Evolutionary conservation across 2,113 vertebrate genomes (phyloP).

Genomic region (Toxotes chatareus): DNA sequence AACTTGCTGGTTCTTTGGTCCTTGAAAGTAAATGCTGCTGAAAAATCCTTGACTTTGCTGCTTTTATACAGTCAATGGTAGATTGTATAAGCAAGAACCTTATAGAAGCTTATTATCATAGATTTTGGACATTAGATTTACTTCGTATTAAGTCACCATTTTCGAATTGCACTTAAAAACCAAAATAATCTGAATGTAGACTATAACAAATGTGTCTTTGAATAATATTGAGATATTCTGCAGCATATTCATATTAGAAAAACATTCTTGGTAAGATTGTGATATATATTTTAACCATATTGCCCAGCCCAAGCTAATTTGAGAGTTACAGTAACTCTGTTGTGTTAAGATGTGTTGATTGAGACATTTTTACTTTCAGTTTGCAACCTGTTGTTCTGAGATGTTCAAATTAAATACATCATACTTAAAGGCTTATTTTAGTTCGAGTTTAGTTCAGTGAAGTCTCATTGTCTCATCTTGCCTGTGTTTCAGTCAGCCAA

Average conservation of each 20-base stretch:
- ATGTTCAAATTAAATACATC: slow-evolving; percentile 5
- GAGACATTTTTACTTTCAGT: slow-evolving; percentile 16
- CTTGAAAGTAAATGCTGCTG: too few species aligned
- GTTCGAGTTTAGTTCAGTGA: background rate
- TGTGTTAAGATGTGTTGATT: background rate
- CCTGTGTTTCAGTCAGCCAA: background rate
- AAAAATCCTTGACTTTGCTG: too few species aligned
- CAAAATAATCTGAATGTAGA: too few species aligned
- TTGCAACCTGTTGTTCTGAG: slow-evolving; percentile 4
- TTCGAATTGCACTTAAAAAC: too few species aligned
- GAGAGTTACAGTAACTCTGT: background rate
- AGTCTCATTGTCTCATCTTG: background rate
- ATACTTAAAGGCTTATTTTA: slow-evolving; percentile 3
- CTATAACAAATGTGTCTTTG: background rate
- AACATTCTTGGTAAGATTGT: too few species aligned
- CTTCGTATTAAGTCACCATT: too few species aligned
- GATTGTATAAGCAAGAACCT: background rate
- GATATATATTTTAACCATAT: too few species aligned
- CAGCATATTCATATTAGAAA: too few species aligned
- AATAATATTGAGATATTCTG: background rate
- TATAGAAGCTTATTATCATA: too few species aligned
- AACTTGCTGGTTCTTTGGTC: too few species aligned
- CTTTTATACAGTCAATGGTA: too few species aligned
- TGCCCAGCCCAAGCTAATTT: background rate
- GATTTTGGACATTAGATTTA: too few species aligned